Evolutionary conservation across 2,113 vertebrate genomes (phyloP), one percentile per base, ranked within the genome.

Genomic region (Origma solitaria): DNA sequence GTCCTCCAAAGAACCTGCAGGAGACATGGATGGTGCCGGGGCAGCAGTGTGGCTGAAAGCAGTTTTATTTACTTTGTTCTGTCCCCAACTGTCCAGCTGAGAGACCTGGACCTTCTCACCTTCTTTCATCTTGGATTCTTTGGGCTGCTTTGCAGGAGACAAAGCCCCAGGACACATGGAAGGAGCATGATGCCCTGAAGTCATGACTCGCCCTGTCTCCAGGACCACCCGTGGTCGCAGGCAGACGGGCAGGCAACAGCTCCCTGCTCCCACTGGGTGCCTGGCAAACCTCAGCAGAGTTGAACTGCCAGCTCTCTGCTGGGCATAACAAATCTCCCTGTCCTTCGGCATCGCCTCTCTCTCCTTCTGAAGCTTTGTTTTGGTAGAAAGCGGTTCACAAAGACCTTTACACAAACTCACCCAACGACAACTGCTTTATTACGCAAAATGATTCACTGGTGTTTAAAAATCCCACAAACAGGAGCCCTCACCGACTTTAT

Each of bases 401-500:
- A 95, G 92, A 78, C 64, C 93, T 90, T 81, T 81, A 76, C 79
- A 81, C 72, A 95, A 94, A 81, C 60, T 72, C 82, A 62, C 31
- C 62, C 66, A 57, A 73, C 0, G 19, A 53, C 90, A 86, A 93
- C 79, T 33, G 78, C 64, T 86, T 87, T n/a, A 31, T 89, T 85
- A 54, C 7, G 10, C 71, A 82, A 90, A 76, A 92, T 92, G 95
- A 97, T 95, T 95, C 94, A 96, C 62, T 85, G 79, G 60, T 94
- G 94, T 94, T 97, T 96, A 90, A 92, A 96, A 90, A 88, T 81
- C 90, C 77, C 68, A 91, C 93, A 93, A 96, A 97, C 92, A 92
- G 90, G 90, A 96, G 92, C 76, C 85, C 71, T 86, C 25, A 2
- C 40, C 1, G 42, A 84, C 95, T 96, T 95, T 93, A 95, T 91